These are phyloP conservation scores for Chloroceryle inda DNA, from an alignment of 2,797 vertebrate species.

Conservation along the genomic window DNA sequence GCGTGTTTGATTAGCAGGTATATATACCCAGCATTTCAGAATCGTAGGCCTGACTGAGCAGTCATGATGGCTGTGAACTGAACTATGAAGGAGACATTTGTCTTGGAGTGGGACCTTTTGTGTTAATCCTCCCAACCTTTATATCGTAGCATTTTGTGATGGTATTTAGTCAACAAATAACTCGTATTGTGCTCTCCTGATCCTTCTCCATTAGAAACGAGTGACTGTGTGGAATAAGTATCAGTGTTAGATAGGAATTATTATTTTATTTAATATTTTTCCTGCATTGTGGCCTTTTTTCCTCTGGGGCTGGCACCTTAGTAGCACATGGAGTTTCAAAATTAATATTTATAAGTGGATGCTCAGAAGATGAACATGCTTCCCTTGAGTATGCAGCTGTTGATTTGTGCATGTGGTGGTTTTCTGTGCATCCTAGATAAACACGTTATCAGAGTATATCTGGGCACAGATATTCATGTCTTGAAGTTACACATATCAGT, in stretches of 20 bases:
- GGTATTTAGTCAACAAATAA: conserved; percentile 31
- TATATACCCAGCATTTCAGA: neutral
- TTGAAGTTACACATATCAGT: neutral
- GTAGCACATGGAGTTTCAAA: neutral
- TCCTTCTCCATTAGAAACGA: neutral
- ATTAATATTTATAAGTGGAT: neutral
- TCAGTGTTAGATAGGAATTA: neutral
- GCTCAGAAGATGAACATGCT: neutral
- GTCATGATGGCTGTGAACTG: conserved; percentile 43
- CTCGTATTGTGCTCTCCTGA: neutral
- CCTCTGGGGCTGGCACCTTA: neutral
- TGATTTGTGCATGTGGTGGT: conserved; percentile 2
- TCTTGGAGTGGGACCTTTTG: conserved; percentile 64
- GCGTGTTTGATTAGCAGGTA: neutral
- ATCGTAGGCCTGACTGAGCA: conserved; percentile 30
- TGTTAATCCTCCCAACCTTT: conserved; percentile 67
- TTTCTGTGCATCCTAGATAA: neutral
- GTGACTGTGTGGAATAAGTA: neutral
- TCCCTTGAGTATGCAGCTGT: neutral
- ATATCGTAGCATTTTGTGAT: neutral
- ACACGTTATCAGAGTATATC: neutral
- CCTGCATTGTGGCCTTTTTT: neutral
- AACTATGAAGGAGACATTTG: conserved; percentile 70
- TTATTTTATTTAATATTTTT: conserved; percentile 2
- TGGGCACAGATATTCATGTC: neutral